Percentiles rank a stretch among this genome's conserved stretches.
Conservation (phyloP, 30 jellyfish, hydroid and myxozoan genomes). For the Turritopsis dohrnii region DNA sequence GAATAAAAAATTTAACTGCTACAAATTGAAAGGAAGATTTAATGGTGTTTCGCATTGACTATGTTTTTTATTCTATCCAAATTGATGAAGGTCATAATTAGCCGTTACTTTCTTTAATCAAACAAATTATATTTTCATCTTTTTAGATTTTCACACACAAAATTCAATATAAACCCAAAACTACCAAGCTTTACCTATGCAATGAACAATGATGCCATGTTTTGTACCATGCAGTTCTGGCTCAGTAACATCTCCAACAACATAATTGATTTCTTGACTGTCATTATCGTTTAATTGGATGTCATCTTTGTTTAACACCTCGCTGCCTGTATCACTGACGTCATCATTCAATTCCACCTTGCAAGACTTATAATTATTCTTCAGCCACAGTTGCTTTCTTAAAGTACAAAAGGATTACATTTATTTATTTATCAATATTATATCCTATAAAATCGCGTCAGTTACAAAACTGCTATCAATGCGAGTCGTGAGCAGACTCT, state of each 20-base stretch:
- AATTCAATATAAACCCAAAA: too few relatives aligned
- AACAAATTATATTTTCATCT: too few relatives aligned
- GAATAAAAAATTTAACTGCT: too few relatives aligned
- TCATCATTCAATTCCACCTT: conserved; percentile 21
- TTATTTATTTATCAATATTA: neutral
- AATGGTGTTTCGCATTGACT: too few relatives aligned
- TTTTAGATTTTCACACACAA: too few relatives aligned
- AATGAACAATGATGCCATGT: conserved; percentile 75
- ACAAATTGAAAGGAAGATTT: too few relatives aligned
- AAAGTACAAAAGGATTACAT: neutral
- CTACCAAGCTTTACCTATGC: conserved; percentile 56
- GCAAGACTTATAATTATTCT: conserved; percentile 41
- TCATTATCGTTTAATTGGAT: conserved; percentile 46
- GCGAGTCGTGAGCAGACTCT: too few relatives aligned
- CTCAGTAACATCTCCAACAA: conserved; percentile 90
- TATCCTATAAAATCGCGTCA: neutral
- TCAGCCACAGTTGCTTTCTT: conserved; percentile 66
- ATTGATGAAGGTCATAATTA: too few relatives aligned
- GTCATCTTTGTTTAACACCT: conserved; percentile 28
- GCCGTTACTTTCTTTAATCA: too few relatives aligned
- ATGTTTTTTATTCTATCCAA: too few relatives aligned
- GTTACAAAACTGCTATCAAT: too few relatives aligned
- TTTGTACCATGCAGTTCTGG: conserved; percentile 39
- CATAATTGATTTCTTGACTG: conserved; percentile 42
- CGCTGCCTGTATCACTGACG: conserved; percentile 3